Percentiles rank a stretch among this genome's conserved stretches.
phyloP scores from a whole-genome alignment of 2,113 vertebrate species.

The Panthera uncia region DNA sequence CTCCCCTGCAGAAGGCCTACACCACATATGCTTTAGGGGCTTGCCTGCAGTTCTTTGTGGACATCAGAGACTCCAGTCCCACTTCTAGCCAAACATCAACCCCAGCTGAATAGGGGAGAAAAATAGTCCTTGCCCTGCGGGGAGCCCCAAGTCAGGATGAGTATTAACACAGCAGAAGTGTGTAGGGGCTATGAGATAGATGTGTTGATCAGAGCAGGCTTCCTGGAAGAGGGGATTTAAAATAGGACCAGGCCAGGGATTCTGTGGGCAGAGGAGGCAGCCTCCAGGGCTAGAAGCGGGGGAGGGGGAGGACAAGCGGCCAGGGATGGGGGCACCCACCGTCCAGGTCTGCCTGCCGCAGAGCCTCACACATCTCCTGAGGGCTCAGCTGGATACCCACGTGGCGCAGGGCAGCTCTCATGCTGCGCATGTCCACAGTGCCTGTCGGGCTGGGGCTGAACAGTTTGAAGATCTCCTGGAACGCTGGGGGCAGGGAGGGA shows the following conservation, averaged over 20 bases:
- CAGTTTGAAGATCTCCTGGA: conserved; percentile 70
- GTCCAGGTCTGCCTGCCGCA: conserved; percentile 55
- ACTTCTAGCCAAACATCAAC: not conserved
- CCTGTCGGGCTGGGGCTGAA: conserved; percentile 50
- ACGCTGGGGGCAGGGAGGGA: conserved; percentile 5
- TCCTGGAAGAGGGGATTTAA: conserved; percentile 27
- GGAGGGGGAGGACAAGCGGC: not conserved
- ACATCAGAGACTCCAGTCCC: not conserved
- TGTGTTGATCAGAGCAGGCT: not conserved
- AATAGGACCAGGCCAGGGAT: not conserved
- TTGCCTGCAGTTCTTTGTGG: not conserved
- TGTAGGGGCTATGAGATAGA: not conserved
- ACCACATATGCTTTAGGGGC: no score
- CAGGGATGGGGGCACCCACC: conserved; percentile 9
- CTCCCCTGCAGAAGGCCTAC: not conserved
- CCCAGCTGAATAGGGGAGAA: not conserved
- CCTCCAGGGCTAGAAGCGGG: not conserved
- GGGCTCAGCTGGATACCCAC: conserved; percentile 54
- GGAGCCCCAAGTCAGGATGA: not conserved
- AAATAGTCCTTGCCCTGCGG: not conserved
- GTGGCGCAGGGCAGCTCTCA: not conserved
- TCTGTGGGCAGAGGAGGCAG: not conserved
- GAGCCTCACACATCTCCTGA: conserved; percentile 41
- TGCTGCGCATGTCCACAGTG: conserved; percentile 34
- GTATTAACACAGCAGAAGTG: not conserved